Base-by-base conservation (phyloP, 1,140 invertebrate genomes). In the Aplysia californica region DNA sequence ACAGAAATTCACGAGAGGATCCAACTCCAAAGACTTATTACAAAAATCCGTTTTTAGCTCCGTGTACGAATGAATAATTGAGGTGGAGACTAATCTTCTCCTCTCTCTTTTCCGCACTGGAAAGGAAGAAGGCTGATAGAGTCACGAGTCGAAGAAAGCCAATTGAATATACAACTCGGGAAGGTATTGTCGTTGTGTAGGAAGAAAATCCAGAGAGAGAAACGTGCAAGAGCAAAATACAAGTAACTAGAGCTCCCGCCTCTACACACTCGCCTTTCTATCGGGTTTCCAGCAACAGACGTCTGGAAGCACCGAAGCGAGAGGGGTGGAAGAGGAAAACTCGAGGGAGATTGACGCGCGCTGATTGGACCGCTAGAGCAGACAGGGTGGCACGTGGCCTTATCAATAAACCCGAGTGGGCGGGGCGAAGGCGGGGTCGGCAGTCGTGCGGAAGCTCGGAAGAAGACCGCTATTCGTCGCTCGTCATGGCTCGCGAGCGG, bases 401-500 rank as follows among this genome's bases (percentile, higher is more conserved):
- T 56, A 70, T 70, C 68, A 70, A 70, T 70, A 70, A 15, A 21
- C 20, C 29, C 2, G n/a, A 29, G 36, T 6, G 31, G 68, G 68
- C 68, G 68, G 68, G 5, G 44, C 50, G 21, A 56, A 55, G 5
- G 6, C 6, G 26, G 44, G 44, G 3, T 23, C 21, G 68, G 68
- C 29, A 15, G 68, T 56, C 44, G 1, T n/a, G 2, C 4, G 5
- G 41, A 31, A 26, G 4, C 23, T 55, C 31, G 36, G 3, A 2
- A 29, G n/a, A n/a, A n/a, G n/a, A 33, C 44, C 26, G 50, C 38
- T 56, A 70, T 70, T 70, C 68, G 68, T 70, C 68, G 68, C 68
- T 35, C 38, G 35, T n/a, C n/a, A n/a, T n/a, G n/a, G n/a, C n/a
- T n/a, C n/a, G n/a, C n/a, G n/a, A n/a, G n/a, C n/a, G n/a, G n/a